Evolutionary conservation across 2,888 invertebrate species (phyloP).

Genomic region (Lordiphosa fenestrarum): DNA sequence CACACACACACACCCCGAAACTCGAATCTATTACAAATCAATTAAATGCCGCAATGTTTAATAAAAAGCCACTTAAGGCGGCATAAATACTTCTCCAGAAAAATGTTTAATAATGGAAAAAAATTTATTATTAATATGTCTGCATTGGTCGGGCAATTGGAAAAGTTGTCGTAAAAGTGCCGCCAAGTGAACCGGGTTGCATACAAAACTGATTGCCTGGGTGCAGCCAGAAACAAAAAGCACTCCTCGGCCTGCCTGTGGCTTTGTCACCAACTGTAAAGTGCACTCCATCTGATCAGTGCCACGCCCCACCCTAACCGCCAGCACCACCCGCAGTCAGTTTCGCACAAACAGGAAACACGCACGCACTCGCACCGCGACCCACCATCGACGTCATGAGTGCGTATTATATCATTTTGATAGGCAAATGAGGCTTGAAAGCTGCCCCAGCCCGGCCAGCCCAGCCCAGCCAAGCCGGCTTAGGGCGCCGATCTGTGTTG

Average conservation of each 20-base stretch:
- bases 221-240: constrained; percentile 41
- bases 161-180: constrained; percentile 52
- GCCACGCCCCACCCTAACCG: constrained; percentile 35
- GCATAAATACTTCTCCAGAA: constrained; percentile 43
- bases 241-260: constrained; percentile 32
- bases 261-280: constrained; percentile 49
- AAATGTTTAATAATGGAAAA: constrained; percentile 51
- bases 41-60: constrained; percentile 66
- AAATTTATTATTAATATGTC: constrained; percentile 46
- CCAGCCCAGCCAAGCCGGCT: constrained; percentile 41
- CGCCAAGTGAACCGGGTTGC: constrained; percentile 9
- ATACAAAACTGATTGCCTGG: constrained; percentile 30
- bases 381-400: constrained; percentile 52
- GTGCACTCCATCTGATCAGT: constrained; percentile 48
- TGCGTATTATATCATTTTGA: constrained; percentile 68
- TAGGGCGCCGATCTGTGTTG: constrained; percentile 57
- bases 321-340: constrained; percentile 10
- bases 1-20: constrained; percentile 16
- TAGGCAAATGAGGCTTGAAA: constrained; percentile 72
- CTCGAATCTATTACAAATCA: constrained; percentile 66
- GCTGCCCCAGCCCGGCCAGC: constrained; percentile 37
- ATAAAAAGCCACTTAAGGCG: constrained; percentile 66
- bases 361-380: constrained; percentile 46
- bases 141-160: constrained; percentile 46
- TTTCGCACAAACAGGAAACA: constrained; percentile 62